A percentile compares a stretch with the other conserved stretches of the same genome.
phyloP scores from a whole-genome alignment of 2,797 vertebrate species.

The Avahi laniger region DNA sequence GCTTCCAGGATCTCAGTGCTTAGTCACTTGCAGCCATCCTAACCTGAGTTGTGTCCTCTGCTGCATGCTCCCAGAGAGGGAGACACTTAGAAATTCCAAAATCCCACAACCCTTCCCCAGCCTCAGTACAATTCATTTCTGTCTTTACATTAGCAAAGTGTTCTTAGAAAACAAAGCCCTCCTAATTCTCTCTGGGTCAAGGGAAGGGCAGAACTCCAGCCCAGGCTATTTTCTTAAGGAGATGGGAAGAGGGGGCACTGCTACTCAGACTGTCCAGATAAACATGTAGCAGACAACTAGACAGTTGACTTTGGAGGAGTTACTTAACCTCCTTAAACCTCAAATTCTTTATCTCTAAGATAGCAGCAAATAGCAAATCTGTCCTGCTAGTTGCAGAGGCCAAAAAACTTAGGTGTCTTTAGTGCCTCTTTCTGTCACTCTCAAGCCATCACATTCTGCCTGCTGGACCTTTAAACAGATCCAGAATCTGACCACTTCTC shows the following conservation, averaged over 20 bases:
- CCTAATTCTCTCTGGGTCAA: conserved; percentile 1
- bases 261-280: conserved; percentile 6
- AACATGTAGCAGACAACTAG: conserved; percentile 18
- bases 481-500: background rate
- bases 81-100: background rate
- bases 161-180: conserved; percentile 37
- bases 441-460: background rate
- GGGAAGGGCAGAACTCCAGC: background rate
- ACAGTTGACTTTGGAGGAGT: conserved; percentile 41
- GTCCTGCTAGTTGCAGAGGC: background rate
- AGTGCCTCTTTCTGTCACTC: background rate
- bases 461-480: background rate
- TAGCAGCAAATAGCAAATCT: background rate
- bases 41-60: background rate
- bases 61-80: background rate
- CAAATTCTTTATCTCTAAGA: conserved; percentile 32
- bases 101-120: background rate
- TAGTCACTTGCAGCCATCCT: background rate
- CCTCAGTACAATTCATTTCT: background rate
- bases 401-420: background rate
- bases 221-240: conserved; percentile 14
- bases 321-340: conserved; percentile 33
- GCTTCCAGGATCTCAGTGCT: background rate
- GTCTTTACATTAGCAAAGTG: conserved; percentile 14
- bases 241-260: background rate